Percentiles rank a stretch among this genome's conserved stretches.
Conservation (phyloP, 2,113 vertebrate species). For the Connochaetes taurinus region DNA sequence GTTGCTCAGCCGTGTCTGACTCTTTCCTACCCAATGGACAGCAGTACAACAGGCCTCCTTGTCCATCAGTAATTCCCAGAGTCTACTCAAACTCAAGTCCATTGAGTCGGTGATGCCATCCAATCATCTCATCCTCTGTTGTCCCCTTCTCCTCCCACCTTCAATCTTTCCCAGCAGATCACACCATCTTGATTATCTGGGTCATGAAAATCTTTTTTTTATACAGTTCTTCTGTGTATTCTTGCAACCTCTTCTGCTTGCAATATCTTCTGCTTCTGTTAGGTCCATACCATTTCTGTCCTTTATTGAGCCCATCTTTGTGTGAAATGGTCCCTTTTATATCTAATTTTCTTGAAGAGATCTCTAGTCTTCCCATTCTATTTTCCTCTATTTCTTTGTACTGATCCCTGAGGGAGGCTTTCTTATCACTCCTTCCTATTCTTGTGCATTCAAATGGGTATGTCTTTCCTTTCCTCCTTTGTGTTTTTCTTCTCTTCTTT, state of each 20-base stretch:
- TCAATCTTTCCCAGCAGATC: neutral
- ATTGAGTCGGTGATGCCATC: neutral
- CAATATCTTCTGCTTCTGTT: neutral
- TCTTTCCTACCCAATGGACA: neutral
- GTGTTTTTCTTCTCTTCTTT: neutral
- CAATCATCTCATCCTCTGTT: neutral
- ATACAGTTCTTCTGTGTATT: too few relatives aligned
- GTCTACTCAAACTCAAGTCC: neutral
- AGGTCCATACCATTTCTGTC: neutral
- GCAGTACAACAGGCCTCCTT: neutral
- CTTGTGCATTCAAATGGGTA: neutral
- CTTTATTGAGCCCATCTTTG: neutral
- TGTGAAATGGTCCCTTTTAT: neutral
- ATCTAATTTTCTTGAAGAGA: neutral
- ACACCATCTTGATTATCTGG: neutral
- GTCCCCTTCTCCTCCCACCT: neutral
- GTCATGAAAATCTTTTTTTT: neutral
- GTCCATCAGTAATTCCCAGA: neutral
- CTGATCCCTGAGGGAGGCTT: neutral
- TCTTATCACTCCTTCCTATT: neutral
- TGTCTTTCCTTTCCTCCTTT: neutral
- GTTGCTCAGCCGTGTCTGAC: accelerated
- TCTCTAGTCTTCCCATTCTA: neutral
- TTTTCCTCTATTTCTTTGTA: neutral
- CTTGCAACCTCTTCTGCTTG: neutral